Conservation (phyloP, 2,888 invertebrate species). For the Dione juno region DNA sequence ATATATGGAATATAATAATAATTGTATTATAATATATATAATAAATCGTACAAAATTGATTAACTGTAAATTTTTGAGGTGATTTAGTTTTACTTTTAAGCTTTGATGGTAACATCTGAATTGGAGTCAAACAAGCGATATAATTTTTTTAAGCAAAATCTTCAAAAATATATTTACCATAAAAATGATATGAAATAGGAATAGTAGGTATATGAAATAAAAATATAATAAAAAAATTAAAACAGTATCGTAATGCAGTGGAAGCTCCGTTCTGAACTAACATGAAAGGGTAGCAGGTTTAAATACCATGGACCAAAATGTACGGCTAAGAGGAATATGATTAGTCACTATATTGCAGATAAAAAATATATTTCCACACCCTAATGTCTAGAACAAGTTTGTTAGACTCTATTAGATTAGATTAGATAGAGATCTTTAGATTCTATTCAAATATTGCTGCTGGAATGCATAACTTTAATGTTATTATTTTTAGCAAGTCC, state of each 20-base stretch:
- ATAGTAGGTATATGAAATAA: not conserved
- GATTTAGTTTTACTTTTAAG: not conserved
- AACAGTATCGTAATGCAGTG: not conserved
- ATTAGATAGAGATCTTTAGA: no score
- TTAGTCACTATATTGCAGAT: not conserved
- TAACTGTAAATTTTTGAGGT: not conserved
- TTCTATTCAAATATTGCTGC: no score
- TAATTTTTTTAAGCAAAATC: not conserved
- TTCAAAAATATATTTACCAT: not conserved
- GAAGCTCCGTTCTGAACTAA: not conserved
- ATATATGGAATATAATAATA: no score
- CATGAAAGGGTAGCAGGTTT: not conserved
- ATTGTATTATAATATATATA: not conserved
- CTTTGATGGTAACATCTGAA: not conserved
- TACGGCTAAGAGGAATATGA: not conserved
- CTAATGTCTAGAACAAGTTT: not conserved
- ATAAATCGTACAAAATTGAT: not conserved
- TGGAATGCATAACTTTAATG: constrained; percentile 40
- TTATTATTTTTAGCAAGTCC: constrained; percentile 42
- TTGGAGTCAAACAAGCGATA: not conserved
- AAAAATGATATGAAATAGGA: no score
- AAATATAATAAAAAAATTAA: not conserved
- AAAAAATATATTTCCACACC: not conserved
- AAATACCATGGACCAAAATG: not conserved
- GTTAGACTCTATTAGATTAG: no score